Evolutionary conservation across 2,888 invertebrate genomes (phyloP), one percentile per base, ranked within the genome.

Genomic region (Campopleginae sp.): DNA sequence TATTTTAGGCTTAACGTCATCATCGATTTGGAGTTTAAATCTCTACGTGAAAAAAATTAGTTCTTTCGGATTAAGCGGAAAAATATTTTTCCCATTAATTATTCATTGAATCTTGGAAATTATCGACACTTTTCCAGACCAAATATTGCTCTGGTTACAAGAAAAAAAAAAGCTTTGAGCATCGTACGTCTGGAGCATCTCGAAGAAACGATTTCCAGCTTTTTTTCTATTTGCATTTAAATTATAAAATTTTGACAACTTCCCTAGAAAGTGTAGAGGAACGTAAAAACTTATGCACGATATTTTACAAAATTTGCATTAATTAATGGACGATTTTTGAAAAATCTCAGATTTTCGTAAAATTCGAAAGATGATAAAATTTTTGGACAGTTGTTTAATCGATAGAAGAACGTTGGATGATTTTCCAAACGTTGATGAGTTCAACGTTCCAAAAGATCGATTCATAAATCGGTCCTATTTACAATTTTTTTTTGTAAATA

Each of bases 1-100:
- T 44, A n/a, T 66, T 42, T 44, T 66, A 44, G 42, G 38, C 7
- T 38, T 38, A 68, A 44, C 27, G 68, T 44, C 46, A 68, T 46
- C 46, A 46, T 68, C 6, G 68, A 27, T 46, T 68, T 68, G 3
- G 17, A 68, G 31, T 27, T 17, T 27, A 46, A 44, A 46, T 46
- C 27, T 58, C 23, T 58, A 68, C 44, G 68, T 46, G 68, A 8
- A 27, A 17, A 19, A 27, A n/a, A 27, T 17, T 0, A 23, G 44
- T 68, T 44, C 17, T 46, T 46, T 12, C 12, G 27, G 44, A 27
- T 46, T 44, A 23, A 27, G 17, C 19, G 44, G 8, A 44, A 44
- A n/a, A n/a, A n/a, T n/a, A n/a, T n/a, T n/a, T n/a, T n/a, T n/a
- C n/a, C n/a, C n/a, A n/a, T n/a, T n/a, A n/a, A n/a, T n/a, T n/a